These are phyloP conservation scores for Darevskia nairensis DNA, from an alignment of 2,797 vertebrate species.

Conservation along the genomic window DNA sequence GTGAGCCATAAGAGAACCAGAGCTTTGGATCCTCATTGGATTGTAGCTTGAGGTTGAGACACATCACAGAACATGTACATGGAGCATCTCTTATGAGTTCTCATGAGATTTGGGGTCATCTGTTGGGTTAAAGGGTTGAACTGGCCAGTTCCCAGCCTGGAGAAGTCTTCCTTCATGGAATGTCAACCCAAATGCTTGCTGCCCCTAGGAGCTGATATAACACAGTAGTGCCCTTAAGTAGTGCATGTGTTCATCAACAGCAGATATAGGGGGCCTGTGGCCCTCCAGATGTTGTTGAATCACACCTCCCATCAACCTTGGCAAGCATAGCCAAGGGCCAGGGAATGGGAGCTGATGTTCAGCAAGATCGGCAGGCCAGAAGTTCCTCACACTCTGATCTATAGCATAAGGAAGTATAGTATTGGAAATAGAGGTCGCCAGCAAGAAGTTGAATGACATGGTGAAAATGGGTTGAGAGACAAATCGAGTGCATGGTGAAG, in stretches of 20 bases:
- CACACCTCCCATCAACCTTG: too few species aligned
- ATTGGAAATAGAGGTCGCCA: neutral
- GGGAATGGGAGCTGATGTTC: too few species aligned
- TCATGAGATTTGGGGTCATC: neutral
- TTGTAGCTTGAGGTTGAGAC: neutral
- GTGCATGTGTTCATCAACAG: too few species aligned
- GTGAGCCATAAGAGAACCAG: neutral
- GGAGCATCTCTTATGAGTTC: neutral
- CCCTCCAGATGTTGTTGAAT: too few species aligned
- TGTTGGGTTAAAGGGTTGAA: neutral
- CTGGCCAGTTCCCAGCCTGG: neutral
- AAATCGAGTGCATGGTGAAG: neutral
- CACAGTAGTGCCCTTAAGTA: neutral
- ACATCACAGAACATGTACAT: too few species aligned
- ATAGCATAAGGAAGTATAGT: neutral
- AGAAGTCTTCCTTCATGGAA: neutral
- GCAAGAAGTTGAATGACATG: neutral
- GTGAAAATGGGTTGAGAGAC: neutral
- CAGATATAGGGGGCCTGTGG: too few species aligned
- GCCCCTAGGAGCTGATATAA: neutral
- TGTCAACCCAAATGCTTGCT: too few species aligned
- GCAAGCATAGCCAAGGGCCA: too few species aligned
- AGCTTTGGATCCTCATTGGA: neutral
- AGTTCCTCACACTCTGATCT: too few species aligned
- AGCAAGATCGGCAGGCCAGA: too few species aligned